Conservation (phyloP, 2,888 invertebrate species). For the Neocrepidodera transversa region DNA sequence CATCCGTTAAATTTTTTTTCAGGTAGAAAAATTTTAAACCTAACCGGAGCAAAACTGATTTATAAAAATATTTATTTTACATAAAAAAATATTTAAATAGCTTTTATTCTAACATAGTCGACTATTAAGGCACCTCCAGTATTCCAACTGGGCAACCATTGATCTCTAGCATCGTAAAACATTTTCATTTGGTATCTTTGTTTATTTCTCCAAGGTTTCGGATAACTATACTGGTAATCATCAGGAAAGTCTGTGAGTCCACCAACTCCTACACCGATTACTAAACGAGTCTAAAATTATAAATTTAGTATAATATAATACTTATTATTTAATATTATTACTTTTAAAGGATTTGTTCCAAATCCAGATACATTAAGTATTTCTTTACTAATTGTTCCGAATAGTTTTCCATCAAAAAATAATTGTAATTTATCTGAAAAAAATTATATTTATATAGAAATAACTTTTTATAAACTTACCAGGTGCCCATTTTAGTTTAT, state of each 20-base stretch:
- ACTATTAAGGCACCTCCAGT: conserved; percentile 57
- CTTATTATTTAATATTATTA: no score
- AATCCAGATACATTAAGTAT: conserved; percentile 30
- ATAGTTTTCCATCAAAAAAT: conserved; percentile 56
- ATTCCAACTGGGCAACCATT: conserved; percentile 70
- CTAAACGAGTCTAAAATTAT: conserved; percentile 69
- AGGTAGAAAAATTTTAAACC: no score
- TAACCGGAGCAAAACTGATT: no score
- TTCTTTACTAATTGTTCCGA: conserved; percentile 49
- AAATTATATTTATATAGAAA: conserved; percentile 11
- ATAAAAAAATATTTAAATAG: conserved; percentile 49
- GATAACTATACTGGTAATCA: conserved; percentile 55
- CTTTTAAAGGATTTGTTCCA: conserved; percentile 22
- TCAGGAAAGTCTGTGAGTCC: conserved; percentile 73
- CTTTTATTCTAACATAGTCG: conserved; percentile 64
- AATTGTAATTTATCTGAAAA: conserved; percentile 53
- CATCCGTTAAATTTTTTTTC: no score
- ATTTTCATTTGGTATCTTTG: conserved; percentile 65
- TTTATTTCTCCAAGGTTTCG: conserved; percentile 73
- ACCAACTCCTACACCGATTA: conserved; percentile 75
- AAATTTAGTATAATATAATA: no score
- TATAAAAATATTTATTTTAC: no score
- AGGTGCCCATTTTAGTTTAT: conserved; percentile 71
- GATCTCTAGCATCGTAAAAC: conserved; percentile 67
- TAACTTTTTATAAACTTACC: conserved; percentile 56